A percentile compares a stretch with the other conserved stretches of the same genome.
Conservation (phyloP, 2,113 vertebrate genomes). For the Coryphaenoides rupestris region DNA sequence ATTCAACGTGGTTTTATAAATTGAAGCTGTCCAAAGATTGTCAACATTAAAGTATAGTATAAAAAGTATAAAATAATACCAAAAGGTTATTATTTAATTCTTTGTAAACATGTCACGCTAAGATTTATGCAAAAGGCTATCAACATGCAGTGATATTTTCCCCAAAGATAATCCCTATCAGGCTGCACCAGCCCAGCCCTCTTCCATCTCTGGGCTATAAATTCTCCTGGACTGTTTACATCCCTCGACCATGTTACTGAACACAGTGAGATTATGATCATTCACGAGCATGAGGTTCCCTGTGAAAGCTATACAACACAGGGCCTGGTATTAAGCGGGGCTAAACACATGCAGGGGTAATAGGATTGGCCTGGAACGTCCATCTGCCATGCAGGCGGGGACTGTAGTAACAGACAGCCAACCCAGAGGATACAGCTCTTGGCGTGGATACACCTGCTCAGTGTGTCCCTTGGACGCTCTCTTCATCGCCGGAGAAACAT, state of each 20-base stretch:
- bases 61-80: conserved; percentile 26
- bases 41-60: too few species aligned
- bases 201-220: conserved; percentile 16
- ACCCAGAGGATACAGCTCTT: conserved; percentile 42
- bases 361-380: conserved; percentile 77
- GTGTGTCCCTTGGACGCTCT: conserved; percentile 40
- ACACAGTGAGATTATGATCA: conserved; percentile 45
- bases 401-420: conserved; percentile 46
- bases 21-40: conserved; percentile 12
- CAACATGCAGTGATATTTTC: not conserved
- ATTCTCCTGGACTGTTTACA: conserved; percentile 4
- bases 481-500: conserved; percentile 24
- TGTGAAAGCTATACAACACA: conserved; percentile 58
- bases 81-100: not conserved
- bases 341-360: conserved; percentile 74
- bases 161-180: conserved; percentile 13
- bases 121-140: not conserved
- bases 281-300: conserved; percentile 41
- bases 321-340: conserved; percentile 73
- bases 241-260: conserved; percentile 38
- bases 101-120: not conserved
- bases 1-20: conserved; percentile 18
- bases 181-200: conserved; percentile 8
- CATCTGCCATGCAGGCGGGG: conserved; percentile 63
- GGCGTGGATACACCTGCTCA: conserved; percentile 48